phyloP scores from a whole-genome alignment of 2,797 vertebrate genomes.

The Podarcis siculus region DNA sequence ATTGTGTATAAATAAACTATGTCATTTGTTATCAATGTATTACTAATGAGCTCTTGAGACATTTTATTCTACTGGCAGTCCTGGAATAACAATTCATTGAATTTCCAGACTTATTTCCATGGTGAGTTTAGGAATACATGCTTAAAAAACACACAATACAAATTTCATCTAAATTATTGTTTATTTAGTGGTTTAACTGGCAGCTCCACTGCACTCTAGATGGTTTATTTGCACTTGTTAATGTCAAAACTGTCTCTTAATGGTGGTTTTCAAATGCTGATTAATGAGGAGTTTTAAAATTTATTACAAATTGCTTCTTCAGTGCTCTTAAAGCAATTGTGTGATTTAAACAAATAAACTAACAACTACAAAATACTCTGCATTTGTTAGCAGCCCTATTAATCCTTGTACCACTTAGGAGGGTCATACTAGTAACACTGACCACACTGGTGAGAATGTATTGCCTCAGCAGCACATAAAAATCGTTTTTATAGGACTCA shows the following conservation, averaged over 20 bases:
- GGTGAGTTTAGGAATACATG: not conserved
- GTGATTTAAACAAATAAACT: not conserved
- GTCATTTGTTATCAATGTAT: not conserved
- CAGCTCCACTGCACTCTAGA: not conserved
- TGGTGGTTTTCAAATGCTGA: not conserved
- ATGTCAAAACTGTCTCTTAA: not conserved
- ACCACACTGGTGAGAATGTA: not conserved
- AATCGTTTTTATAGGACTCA: not conserved
- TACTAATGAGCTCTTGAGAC: not conserved
- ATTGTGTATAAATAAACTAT: not conserved
- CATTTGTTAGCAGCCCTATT: not conserved
- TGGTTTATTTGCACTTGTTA: slow-evolving; percentile 3
- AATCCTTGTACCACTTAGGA: not conserved
- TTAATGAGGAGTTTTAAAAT: slow-evolving; percentile 1
- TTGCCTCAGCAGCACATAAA: not conserved
- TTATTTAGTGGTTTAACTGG: not conserved
- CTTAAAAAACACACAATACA: not conserved
- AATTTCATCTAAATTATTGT: not conserved
- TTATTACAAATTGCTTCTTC: not conserved
- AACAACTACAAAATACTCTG: not conserved
- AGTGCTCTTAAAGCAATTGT: not conserved
- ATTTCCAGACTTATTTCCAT: not conserved
- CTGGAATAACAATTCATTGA: not conserved
- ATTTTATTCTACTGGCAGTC: not conserved
- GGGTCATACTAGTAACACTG: not conserved